phyloP scores from a whole-genome alignment of 2,888 invertebrate species.

The Tyria jacobaeae region DNA sequence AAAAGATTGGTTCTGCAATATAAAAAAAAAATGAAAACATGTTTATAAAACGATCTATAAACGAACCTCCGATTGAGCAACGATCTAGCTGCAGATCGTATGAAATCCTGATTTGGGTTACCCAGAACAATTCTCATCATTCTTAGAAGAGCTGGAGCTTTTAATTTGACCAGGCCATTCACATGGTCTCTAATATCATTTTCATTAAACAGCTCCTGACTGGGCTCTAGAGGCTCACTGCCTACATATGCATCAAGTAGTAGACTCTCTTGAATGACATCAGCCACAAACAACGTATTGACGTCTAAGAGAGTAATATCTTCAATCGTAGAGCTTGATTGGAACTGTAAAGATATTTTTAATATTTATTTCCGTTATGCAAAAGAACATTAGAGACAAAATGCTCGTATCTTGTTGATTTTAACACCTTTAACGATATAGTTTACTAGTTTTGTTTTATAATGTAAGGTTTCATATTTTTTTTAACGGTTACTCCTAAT shows the following conservation, averaged over 20 bases:
- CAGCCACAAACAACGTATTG: conserved; percentile 71
- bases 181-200: conserved; percentile 60
- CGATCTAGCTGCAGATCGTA: conserved; percentile 59
- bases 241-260: conserved; percentile 62
- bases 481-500: too few relatives aligned
- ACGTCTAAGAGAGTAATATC: conserved; percentile 66
- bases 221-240: conserved; percentile 55
- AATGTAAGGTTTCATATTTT: too few relatives aligned
- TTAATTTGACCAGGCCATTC: conserved; percentile 65
- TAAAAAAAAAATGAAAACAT: not conserved
- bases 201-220: conserved; percentile 59
- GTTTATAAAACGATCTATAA: not conserved
- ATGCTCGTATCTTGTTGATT: not conserved
- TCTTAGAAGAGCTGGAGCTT: conserved; percentile 71
- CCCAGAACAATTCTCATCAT: conserved; percentile 67
- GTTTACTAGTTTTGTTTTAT: too few relatives aligned
- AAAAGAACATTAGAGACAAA: not conserved
- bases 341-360: conserved; percentile 56
- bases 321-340: conserved; percentile 46
- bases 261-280: conserved; percentile 76
- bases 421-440: too few relatives aligned
- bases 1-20: too few relatives aligned
- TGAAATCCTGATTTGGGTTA: conserved; percentile 57
- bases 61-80: conserved; percentile 63
- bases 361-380: not conserved